Evolutionary conservation across 2,888 invertebrate species (phyloP).

Genomic region (Drosophila testacea): DNA sequence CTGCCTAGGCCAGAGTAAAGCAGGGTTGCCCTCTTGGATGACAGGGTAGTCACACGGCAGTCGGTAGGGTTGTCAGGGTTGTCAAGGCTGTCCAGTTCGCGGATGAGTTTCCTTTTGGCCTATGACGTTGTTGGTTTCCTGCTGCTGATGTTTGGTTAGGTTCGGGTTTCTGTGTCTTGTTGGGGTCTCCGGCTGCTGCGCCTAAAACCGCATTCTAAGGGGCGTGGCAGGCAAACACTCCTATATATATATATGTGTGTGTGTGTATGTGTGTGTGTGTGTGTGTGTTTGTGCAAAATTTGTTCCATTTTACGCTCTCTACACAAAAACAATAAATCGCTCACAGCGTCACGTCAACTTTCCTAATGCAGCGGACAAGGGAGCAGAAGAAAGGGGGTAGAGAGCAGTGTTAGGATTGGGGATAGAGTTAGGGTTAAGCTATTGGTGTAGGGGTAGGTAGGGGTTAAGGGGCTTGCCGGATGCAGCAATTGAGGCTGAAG

Average conservation of each 20-base stretch:
- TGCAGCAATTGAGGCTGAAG: slow-evolving; percentile 77
- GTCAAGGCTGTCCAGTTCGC: slow-evolving; percentile 7
- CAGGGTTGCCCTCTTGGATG: slow-evolving; percentile 11
- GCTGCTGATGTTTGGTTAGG: slow-evolving; percentile 2
- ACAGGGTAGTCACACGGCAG: slow-evolving; percentile 12
- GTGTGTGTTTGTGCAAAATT: slow-evolving; percentile 60
- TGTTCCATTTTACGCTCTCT: slow-evolving; percentile 79
- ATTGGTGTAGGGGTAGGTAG: background rate
- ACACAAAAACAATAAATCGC: slow-evolving; percentile 81
- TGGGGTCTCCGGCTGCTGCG: slow-evolving; percentile 10
- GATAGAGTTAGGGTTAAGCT: background rate
- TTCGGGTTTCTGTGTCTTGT: slow-evolving; percentile 36
- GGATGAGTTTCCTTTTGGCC: slow-evolving; percentile 9
- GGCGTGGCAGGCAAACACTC: slow-evolving; percentile 42
- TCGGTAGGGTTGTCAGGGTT: slow-evolving; percentile 8
- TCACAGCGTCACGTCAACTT: slow-evolving; percentile 80
- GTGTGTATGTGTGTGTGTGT: slow-evolving; percentile 20
- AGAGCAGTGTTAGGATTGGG: too few species aligned
- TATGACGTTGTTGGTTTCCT: slow-evolving; percentile 9
- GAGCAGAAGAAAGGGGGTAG: slow-evolving; percentile 13
- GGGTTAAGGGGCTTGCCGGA: slow-evolving; percentile 46
- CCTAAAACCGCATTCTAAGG: slow-evolving; percentile 55
- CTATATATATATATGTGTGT: slow-evolving; percentile 20
- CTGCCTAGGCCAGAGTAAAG: slow-evolving; percentile 54
- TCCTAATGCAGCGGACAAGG: slow-evolving; percentile 66